Evolutionary conservation across 1,140 invertebrate genomes (phyloP).

Genomic region (Chlorops oryzae): DNA sequence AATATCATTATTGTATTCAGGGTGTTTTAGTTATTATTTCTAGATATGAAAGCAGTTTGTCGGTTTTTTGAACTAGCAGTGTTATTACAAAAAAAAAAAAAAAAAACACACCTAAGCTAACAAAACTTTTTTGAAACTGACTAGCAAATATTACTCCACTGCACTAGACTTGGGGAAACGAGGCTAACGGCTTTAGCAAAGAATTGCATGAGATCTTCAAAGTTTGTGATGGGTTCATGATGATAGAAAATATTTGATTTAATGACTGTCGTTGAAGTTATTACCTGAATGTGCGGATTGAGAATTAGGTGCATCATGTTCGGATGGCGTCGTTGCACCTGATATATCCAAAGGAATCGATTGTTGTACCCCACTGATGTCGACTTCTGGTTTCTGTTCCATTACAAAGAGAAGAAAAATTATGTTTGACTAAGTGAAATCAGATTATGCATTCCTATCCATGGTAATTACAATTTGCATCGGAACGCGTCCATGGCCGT

Average conservation of each 20-base stretch:
- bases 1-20: too few species aligned
- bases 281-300: slow-evolving; percentile 46
- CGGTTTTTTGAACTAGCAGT: too few species aligned
- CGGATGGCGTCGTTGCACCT: slow-evolving; percentile 44
- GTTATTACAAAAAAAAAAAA: too few species aligned
- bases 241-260: slow-evolving; percentile 13
- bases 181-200: too few species aligned
- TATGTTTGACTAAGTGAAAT: background rate
- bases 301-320: slow-evolving; percentile 45
- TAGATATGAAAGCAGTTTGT: too few species aligned
- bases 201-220: too few species aligned
- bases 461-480: slow-evolving; percentile 47
- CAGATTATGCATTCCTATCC: background rate
- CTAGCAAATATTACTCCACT: too few species aligned
- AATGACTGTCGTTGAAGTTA: slow-evolving; percentile 9
- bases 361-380: slow-evolving; percentile 43
- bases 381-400: slow-evolving; percentile 44
- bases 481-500: slow-evolving; percentile 40
- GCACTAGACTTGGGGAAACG: too few species aligned
- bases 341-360: slow-evolving; percentile 46
- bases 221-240: too few species aligned
- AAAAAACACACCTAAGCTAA: too few species aligned
- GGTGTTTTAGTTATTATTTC: too few species aligned
- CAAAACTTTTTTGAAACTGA: too few species aligned
- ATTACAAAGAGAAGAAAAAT: slow-evolving; percentile 12